Evolutionary conservation across 1,140 invertebrate genomes (phyloP).

Genomic region (Platorchestia sp.): DNA sequence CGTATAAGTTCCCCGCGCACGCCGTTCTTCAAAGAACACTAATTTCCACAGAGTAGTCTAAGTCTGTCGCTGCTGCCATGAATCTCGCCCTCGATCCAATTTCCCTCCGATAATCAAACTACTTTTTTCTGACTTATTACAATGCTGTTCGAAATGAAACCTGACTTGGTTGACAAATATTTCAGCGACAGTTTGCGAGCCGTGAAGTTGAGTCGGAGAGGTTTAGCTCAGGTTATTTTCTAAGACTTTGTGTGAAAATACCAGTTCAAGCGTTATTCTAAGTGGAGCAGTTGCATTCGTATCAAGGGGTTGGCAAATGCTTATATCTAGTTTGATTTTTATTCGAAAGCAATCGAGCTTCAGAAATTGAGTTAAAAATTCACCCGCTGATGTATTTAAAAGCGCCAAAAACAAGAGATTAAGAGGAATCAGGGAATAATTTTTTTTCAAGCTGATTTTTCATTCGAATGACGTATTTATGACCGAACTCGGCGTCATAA

Average conservation of each 20-base stretch:
- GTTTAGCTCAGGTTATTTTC: background rate
- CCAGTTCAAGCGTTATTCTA: background rate
- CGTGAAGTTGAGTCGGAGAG: background rate
- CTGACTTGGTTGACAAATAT: background rate
- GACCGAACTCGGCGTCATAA: background rate
- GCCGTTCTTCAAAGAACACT: background rate
- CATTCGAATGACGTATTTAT: background rate
- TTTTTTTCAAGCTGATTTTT: background rate
- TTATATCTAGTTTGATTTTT: background rate
- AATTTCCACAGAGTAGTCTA: background rate
- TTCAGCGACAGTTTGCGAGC: background rate
- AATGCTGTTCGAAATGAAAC: background rate
- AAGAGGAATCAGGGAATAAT: background rate
- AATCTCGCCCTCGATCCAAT: background rate
- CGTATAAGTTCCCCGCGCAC: background rate
- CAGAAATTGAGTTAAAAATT: background rate
- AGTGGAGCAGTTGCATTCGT: background rate
- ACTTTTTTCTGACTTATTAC: background rate
- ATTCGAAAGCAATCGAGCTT: background rate
- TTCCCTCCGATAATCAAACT: background rate
- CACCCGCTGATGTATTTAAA: background rate
- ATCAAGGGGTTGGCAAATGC: background rate
- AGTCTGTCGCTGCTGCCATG: background rate
- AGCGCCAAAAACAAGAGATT: background rate
- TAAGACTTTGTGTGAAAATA: background rate